These are phyloP conservation scores for Drosophila subquinaria DNA, from an alignment of 2,888 invertebrate species.

Conservation along the genomic window DNA sequence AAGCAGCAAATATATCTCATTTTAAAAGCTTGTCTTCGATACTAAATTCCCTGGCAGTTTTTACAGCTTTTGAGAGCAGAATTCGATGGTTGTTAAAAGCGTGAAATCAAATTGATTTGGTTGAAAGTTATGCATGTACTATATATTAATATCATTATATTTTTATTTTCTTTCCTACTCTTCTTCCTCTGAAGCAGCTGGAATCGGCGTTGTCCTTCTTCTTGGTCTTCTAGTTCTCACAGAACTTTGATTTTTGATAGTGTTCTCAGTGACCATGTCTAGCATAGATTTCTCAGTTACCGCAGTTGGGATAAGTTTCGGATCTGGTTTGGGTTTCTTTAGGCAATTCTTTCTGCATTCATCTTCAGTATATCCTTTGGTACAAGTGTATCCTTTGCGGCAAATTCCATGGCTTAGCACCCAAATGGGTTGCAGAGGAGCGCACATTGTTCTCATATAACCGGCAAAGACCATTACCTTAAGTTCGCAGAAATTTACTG, in stretches of 20 bases:
- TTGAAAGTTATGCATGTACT: too few relatives aligned
- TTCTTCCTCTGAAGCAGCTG: background rate
- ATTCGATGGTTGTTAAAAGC: background rate
- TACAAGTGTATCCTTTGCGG: conserved; percentile 17
- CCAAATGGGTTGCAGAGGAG: conserved; percentile 22
- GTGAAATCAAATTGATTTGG: background rate
- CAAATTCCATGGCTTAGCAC: background rate
- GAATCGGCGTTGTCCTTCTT: background rate
- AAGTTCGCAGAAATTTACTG: conserved; percentile 17
- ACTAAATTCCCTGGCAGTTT: background rate
- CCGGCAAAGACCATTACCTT: background rate
- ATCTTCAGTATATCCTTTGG: background rate
- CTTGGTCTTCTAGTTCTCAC: conserved; percentile 17
- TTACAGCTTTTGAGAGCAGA: too few relatives aligned
- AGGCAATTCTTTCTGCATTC: conserved; percentile 8
- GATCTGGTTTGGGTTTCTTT: background rate
- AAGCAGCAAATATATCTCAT: background rate
- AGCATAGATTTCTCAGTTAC: background rate
- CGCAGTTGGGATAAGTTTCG: rapidly evolving
- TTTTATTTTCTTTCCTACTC: background rate
- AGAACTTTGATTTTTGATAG: background rate
- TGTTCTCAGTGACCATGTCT: background rate
- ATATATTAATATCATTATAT: background rate
- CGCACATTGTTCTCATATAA: conserved; percentile 22
- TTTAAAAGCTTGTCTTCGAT: background rate